phyloP scores from a whole-genome alignment of 53 echinoderm and acorn worm species.

The Zoroaster sp. region DNA sequence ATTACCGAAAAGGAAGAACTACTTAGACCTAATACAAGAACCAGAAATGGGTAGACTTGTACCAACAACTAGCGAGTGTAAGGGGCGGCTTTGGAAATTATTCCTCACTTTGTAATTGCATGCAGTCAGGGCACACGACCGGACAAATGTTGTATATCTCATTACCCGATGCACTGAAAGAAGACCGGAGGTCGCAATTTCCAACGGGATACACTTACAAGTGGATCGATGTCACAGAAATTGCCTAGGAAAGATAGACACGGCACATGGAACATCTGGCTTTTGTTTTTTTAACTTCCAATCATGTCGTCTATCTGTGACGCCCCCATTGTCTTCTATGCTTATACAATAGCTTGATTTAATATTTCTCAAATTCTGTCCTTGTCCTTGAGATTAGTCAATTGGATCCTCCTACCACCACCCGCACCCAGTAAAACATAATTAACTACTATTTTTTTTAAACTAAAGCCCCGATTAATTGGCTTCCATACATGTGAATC shows the following conservation, averaged over 20 bases:
- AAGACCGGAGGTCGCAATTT: slow-evolving; percentile 29
- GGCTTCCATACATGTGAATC: no score
- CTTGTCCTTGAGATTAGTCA: no score
- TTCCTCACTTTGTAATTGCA: neutral
- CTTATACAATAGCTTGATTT: neutral
- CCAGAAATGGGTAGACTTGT: slow-evolving; percentile 31
- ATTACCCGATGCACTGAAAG: neutral
- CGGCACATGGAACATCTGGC: neutral
- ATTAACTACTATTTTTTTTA: no score
- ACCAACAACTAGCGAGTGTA: neutral
- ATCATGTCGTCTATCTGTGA: neutral
- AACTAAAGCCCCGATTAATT: no score
- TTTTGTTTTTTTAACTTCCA: neutral
- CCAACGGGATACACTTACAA: neutral
- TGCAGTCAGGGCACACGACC: neutral
- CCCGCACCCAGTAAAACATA: no score
- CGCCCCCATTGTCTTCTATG: slow-evolving; percentile 5
- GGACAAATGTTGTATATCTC: neutral
- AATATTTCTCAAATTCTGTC: no score
- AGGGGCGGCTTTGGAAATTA: neutral
- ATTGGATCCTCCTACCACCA: no score
- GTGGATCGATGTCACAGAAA: slow-evolving; percentile 11
- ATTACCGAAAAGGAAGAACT: slow-evolving; percentile 7
- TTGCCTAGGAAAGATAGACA: neutral
- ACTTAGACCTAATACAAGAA: slow-evolving; percentile 38